phyloP scores from a whole-genome alignment of 2,888 invertebrate genomes.

The Xanthia icteritia region DNA sequence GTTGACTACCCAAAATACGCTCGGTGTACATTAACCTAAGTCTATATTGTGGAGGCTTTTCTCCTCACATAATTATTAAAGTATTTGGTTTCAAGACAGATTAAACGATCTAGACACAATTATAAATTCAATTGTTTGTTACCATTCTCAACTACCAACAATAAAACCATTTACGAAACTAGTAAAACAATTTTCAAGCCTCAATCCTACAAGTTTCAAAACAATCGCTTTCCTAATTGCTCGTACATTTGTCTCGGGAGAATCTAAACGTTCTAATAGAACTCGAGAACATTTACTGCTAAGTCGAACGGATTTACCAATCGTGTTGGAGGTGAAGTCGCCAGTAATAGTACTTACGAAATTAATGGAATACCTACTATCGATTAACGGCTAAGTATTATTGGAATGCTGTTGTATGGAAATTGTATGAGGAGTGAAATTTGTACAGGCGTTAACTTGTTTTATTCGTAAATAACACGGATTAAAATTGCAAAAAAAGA shows the following conservation, averaged over 20 bases:
- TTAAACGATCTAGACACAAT: constrained; percentile 1
- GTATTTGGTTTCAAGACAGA: background rate
- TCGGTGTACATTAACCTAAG: background rate
- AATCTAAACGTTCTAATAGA: constrained; percentile 24
- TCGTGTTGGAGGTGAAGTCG: constrained; percentile 8
- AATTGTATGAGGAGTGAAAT: too few relatives aligned
- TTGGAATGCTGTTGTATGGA: background rate
- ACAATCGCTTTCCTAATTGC: constrained; percentile 40
- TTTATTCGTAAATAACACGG: too few relatives aligned
- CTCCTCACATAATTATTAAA: background rate
- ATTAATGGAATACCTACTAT: constrained; percentile 26
- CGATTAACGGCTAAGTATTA: constrained; percentile 14
- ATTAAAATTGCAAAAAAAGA: too few relatives aligned
- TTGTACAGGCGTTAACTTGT: too few relatives aligned
- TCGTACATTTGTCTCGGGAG: constrained; percentile 36
- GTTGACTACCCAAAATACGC: background rate
- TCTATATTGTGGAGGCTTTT: background rate
- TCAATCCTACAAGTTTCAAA: constrained; percentile 8
- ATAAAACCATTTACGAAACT: constrained; percentile 20
- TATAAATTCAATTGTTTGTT: constrained; percentile 17
- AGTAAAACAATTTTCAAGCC: constrained; percentile 33
- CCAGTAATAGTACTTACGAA: constrained; percentile 26
- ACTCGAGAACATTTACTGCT: constrained; percentile 7
- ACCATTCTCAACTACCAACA: constrained; percentile 10
- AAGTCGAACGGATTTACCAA: constrained; percentile 30